Evolutionary conservation across 2,113 vertebrate species (phyloP).

Genomic region (Lichenostomus cassidix): DNA sequence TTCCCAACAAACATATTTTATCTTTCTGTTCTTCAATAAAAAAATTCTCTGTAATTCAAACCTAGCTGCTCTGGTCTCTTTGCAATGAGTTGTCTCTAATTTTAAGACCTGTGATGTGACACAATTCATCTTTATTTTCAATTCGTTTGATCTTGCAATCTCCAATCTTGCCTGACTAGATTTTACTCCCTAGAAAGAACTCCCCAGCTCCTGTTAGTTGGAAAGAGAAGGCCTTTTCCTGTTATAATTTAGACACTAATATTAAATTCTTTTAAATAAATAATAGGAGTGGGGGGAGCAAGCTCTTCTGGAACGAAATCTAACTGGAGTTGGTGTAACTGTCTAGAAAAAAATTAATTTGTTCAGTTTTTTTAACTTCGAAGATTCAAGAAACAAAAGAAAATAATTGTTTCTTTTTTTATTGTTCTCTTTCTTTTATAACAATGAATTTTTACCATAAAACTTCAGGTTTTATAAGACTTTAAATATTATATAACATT

Average conservation of each 20-base stretch:
- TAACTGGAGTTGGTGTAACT: neutral
- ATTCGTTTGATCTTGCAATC: neutral
- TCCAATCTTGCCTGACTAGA: neutral
- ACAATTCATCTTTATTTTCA: neutral
- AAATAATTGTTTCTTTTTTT: neutral
- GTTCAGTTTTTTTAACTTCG: neutral
- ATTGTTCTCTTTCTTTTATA: neutral
- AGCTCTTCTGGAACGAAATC: neutral
- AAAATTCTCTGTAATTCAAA: neutral
- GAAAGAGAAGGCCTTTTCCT: neutral
- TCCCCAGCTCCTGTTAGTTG: neutral
- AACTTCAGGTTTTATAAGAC: conserved; percentile 8
- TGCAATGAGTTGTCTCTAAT: neutral
- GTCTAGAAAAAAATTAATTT: neutral
- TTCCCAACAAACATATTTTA: neutral
- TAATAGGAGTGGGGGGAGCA: neutral
- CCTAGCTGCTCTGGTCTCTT: neutral
- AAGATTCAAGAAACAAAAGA: conserved; percentile 3
- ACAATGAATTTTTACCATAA: neutral
- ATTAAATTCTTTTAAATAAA: neutral
- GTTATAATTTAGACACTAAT: neutral
- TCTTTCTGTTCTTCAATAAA: neutral
- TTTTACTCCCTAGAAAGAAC: neutral
- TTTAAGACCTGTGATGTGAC: neutral
- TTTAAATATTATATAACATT: conserved; percentile 15